Evolutionary conservation across 2,797 vertebrate genomes (phyloP).

Genomic region (Siniperca scherzeri): DNA sequence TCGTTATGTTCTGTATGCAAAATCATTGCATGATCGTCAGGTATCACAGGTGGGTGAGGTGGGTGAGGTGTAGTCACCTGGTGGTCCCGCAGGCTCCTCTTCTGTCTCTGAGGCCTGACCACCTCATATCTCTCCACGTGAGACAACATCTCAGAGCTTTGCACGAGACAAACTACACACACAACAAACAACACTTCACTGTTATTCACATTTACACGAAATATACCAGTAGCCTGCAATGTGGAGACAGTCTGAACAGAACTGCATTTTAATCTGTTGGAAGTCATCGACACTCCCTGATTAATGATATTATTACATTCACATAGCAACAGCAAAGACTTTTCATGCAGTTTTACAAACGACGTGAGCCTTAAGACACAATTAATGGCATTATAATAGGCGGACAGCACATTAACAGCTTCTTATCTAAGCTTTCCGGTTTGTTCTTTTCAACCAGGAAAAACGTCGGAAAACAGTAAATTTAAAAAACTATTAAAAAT

Average conservation of each 20-base stretch:
- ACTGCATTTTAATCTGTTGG: not conserved
- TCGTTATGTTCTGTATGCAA: not conserved
- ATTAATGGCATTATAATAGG: fast-evolving
- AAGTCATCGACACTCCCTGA: not conserved
- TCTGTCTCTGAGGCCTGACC: constrained; percentile 78
- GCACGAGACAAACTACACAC: constrained; percentile 61
- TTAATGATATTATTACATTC: not conserved
- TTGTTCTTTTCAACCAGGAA: not conserved
- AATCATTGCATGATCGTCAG: too few species aligned
- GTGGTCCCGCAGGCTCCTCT: constrained; percentile 66
- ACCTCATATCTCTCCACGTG: constrained; percentile 81
- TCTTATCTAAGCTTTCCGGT: not conserved
- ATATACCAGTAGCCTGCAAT: not conserved
- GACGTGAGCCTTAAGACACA: fast-evolving
- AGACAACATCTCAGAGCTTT: constrained; percentile 57
- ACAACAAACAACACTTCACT: not conserved
- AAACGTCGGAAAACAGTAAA: not conserved
- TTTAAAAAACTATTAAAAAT: too few species aligned
- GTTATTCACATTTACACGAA: not conserved
- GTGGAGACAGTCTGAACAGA: not conserved
- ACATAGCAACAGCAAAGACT: not conserved
- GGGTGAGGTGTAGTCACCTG: constrained; percentile 66
- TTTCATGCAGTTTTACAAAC: not conserved
- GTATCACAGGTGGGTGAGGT: not conserved
- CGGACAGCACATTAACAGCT: not conserved